Evolutionary conservation across 2,888 invertebrate species (phyloP), one percentile per base, ranked within the genome.

Genomic region (Electrophaes corylata): DNA sequence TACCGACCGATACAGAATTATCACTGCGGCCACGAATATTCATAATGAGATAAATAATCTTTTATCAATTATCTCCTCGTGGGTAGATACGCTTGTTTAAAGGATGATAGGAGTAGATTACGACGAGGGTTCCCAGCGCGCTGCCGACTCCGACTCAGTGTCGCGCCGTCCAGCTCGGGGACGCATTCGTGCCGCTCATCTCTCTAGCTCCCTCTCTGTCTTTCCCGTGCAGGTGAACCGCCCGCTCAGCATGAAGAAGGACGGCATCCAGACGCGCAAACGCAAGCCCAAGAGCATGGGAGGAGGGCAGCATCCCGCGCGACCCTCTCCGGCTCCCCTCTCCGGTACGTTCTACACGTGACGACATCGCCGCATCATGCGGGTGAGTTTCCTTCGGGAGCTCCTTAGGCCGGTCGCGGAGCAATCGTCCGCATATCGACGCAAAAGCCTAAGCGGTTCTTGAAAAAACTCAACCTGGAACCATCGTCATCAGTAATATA

Each of bases 171-270:
- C 18, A 19, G 39, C 39, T 11, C 6, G 4, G 4, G 35, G 39
- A 39, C 16, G 4, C 10, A n/a, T 12, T 2, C 79, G 47, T 47
- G 16, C 6, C 79, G 47, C 41, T n/a, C 6, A 6, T 26, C 26
- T 2, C 26, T 29, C 26, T 29, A 6, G n/a, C n/a, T 29, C 8
- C 26, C 10, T 45, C 11, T 33, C 45, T 47, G 14, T 47, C 11
- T 43, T 26, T 44, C n/a, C n/a, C n/a, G 29, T 80, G 65, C 93
- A 98, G 98, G 96, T 98, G 60, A 96, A 96, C 86, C 95, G 99
- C 67, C 99, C 99, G 51, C 92, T 97, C 71, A 97, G 98, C 72
- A 99, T 99, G 99, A 99, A 98, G 90, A 99, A 99, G 89, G 99
- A 99, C 70, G 98, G 98, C 44, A 99, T 99, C 79, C 99, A 99